These are phyloP conservation scores for Cygnus olor DNA, from an alignment of 2,797 vertebrate species.

Conservation along the genomic window DNA sequence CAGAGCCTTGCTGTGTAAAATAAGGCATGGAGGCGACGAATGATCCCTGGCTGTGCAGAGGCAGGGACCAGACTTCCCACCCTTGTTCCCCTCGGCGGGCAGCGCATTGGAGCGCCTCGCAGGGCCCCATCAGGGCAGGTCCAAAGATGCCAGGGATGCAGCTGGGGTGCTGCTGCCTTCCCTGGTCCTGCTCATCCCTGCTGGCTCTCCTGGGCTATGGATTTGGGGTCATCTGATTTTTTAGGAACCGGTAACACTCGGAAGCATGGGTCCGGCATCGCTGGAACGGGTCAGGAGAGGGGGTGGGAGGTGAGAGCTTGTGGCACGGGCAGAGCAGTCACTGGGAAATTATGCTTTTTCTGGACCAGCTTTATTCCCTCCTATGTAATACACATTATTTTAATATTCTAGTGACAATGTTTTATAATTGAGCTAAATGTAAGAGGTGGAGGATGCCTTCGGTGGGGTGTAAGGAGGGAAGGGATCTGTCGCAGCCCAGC, in stretches of 20 bases:
- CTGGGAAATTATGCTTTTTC: slow-evolving; percentile 79
- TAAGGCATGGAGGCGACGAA: slow-evolving; percentile 55
- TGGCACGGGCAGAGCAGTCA: slow-evolving; percentile 73
- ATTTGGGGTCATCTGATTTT: slow-evolving; percentile 8
- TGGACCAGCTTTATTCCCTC: slow-evolving; percentile 79
- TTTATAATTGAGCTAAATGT: slow-evolving; percentile 84
- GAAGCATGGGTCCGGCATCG: slow-evolving; percentile 63
- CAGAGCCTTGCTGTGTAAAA: slow-evolving; percentile 41
- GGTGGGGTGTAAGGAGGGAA: slow-evolving; percentile 50
- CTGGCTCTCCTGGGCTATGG: too few relatives aligned
- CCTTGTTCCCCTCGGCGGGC: background rate
- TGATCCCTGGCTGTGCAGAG: slow-evolving; percentile 21
- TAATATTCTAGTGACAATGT: slow-evolving; percentile 83
- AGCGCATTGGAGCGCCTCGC: slow-evolving; percentile 8
- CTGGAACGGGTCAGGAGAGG: slow-evolving; percentile 37
- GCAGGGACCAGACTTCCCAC: slow-evolving; percentile 37
- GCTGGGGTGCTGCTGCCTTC: too few relatives aligned
- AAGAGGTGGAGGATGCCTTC: slow-evolving; percentile 63
- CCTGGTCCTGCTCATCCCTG: background rate
- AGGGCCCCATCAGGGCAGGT: slow-evolving; percentile 36
- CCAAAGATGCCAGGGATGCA: background rate
- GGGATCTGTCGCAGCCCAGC: background rate
- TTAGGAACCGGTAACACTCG: slow-evolving; percentile 49
- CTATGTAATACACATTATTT: slow-evolving; percentile 84
- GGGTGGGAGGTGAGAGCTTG: slow-evolving; percentile 1